These are phyloP conservation scores for Epinotia demarniana DNA, from an alignment of 2,888 invertebrate genomes.

Conservation along the genomic window DNA sequence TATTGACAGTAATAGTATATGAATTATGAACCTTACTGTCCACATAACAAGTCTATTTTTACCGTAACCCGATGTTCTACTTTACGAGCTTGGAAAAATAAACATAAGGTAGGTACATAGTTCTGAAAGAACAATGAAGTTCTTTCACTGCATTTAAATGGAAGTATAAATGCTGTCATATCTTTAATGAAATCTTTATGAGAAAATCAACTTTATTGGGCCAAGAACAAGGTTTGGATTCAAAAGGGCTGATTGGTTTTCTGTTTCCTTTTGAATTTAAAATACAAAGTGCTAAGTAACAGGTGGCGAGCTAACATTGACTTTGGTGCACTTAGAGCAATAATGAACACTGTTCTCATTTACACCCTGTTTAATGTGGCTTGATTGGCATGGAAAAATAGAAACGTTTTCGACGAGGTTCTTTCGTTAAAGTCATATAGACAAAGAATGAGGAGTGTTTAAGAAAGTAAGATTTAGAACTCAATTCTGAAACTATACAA, in stretches of 20 bases:
- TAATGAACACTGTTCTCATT: constrained; percentile 16
- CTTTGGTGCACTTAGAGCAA: constrained; percentile 26
- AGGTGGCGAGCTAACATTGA: constrained; percentile 23
- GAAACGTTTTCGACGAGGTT: background rate
- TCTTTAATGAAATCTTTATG: background rate
- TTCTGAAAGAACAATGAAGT: constrained; percentile 27
- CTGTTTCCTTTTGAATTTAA: background rate
- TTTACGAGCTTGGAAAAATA: constrained; percentile 2
- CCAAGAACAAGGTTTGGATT: background rate
- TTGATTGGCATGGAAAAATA: constrained; percentile 11
- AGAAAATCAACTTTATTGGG: background rate
- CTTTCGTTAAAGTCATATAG: no score
- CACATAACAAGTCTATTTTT: background rate
- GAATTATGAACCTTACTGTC: background rate
- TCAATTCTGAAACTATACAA: no score
- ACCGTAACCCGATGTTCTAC: background rate
- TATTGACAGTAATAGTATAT: background rate
- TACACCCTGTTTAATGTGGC: background rate
- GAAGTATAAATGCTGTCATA: background rate
- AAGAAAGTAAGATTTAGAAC: constrained; percentile 3
- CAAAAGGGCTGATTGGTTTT: background rate
- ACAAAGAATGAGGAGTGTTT: no score
- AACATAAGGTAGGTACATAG: background rate
- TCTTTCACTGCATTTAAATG: constrained; percentile 12
- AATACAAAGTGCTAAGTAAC: constrained; percentile 23